Conservation (phyloP, 2,888 invertebrate genomes). For the Fabriciana adippe region DNA sequence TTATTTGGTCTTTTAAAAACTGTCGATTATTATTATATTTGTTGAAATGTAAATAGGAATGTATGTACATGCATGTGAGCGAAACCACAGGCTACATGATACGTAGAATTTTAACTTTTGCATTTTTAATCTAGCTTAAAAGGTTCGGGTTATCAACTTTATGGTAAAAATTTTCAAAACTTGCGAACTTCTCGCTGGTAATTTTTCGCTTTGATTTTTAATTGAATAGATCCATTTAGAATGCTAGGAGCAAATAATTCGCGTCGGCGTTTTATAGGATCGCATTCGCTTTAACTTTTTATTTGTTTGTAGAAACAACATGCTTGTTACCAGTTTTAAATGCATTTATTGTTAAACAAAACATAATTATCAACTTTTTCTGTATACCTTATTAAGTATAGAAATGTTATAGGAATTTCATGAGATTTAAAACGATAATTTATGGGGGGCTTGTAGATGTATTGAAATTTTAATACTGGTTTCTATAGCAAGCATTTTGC, state of each 20-base stretch:
- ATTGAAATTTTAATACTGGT: too few relatives aligned
- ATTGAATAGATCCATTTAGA: not conserved
- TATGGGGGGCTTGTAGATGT: too few relatives aligned
- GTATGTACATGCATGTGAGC: not conserved
- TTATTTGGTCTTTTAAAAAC: too few relatives aligned
- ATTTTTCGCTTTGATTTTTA: not conserved
- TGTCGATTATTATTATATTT: not conserved
- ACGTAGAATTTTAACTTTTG: slow-evolving; percentile 1
- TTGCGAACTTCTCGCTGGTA: not conserved
- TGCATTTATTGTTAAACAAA: too few relatives aligned
- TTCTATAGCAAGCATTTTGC: too few relatives aligned
- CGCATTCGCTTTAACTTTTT: too few relatives aligned
- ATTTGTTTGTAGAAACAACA: too few relatives aligned
- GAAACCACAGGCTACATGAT: not conserved
- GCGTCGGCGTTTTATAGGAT: not conserved
- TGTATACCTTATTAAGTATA: too few relatives aligned
- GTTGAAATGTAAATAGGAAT: not conserved
- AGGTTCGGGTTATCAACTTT: slow-evolving; percentile 8
- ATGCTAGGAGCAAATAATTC: not conserved
- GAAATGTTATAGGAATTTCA: too few relatives aligned
- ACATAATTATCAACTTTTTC: too few relatives aligned
- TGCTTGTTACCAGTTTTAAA: too few relatives aligned
- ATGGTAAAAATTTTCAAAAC: slow-evolving; percentile 9
- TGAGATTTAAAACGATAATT: too few relatives aligned
- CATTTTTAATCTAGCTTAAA: slow-evolving; percentile 12